phyloP scores from a whole-genome alignment of 1,140 invertebrate species.

The Theocolax elegans region DNA sequence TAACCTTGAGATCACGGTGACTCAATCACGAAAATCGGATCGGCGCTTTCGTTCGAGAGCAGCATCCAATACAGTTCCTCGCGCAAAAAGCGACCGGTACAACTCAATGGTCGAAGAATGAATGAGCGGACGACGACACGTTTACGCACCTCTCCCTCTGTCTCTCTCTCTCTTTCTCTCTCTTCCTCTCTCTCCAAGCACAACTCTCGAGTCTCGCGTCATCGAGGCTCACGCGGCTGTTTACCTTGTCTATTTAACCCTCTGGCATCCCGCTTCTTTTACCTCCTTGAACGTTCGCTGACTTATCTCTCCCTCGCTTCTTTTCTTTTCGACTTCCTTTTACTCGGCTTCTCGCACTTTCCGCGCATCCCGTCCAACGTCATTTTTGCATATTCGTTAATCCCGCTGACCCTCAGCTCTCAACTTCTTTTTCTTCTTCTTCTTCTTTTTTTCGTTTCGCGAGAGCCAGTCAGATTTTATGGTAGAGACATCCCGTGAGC shows the following conservation, averaged over 20 bases:
- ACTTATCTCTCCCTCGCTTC: too few relatives aligned
- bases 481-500: too few relatives aligned
- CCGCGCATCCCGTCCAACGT: background rate
- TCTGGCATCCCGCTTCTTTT: too few relatives aligned
- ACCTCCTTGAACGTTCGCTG: too few relatives aligned
- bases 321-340: background rate
- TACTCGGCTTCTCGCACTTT: background rate
- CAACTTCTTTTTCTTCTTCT: too few relatives aligned
- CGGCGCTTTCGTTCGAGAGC: background rate
- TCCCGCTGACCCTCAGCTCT: too few relatives aligned
- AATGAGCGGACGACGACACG: constrained; percentile 2
- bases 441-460: too few relatives aligned
- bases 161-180: background rate
- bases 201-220: too few relatives aligned
- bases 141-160: too few relatives aligned
- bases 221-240: background rate
- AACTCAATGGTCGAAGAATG: constrained; percentile 6
- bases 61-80: background rate
- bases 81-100: background rate
- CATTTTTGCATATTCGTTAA: too few relatives aligned
- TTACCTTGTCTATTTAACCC: background rate
- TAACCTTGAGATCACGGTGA: background rate
- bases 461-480: too few relatives aligned
- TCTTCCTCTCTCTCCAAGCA: background rate
- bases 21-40: constrained; percentile 3